These are phyloP conservation scores for Lithobates sylvaticus DNA, from an alignment of 2,797 vertebrate genomes.

Conservation along the genomic window DNA sequence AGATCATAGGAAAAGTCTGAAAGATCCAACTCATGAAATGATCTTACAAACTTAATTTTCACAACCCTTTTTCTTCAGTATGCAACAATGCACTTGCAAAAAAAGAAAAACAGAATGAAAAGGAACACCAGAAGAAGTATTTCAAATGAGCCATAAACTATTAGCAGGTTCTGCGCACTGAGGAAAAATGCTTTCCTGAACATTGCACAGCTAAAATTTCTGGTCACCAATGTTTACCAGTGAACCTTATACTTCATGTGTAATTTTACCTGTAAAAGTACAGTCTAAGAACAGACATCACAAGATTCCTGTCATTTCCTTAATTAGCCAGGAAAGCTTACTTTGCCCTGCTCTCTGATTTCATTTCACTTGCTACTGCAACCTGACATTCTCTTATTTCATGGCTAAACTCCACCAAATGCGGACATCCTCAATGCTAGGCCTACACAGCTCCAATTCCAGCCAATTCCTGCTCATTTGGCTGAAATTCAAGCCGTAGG, in stretches of 20 bases:
- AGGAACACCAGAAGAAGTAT: neutral
- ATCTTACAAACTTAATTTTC: neutral
- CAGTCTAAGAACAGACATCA: neutral
- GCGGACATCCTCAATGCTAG: too few relatives aligned
- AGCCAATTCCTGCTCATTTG: too few relatives aligned
- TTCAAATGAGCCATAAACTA: neutral
- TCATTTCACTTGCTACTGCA: neutral
- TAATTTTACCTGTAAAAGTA: neutral
- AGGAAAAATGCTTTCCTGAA: neutral
- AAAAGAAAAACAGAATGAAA: neutral
- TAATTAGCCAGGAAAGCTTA: neutral
- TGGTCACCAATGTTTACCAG: neutral
- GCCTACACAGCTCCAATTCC: too few relatives aligned
- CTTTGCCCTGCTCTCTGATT: too few relatives aligned
- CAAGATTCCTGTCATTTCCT: neutral
- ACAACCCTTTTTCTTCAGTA: neutral
- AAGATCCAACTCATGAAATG: neutral
- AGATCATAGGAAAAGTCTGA: neutral
- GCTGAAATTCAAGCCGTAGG: too few relatives aligned
- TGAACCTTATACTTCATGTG: neutral
- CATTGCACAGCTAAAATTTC: neutral
- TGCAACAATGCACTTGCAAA: neutral
- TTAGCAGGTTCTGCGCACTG: constrained; percentile 15
- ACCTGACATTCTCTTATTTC: too few relatives aligned
- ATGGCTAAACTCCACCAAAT: too few relatives aligned